Percentiles rank a stretch among this genome's conserved stretches.
Conservation (phyloP, 2,888 invertebrate genomes). For the Hyalella azteca region DNA sequence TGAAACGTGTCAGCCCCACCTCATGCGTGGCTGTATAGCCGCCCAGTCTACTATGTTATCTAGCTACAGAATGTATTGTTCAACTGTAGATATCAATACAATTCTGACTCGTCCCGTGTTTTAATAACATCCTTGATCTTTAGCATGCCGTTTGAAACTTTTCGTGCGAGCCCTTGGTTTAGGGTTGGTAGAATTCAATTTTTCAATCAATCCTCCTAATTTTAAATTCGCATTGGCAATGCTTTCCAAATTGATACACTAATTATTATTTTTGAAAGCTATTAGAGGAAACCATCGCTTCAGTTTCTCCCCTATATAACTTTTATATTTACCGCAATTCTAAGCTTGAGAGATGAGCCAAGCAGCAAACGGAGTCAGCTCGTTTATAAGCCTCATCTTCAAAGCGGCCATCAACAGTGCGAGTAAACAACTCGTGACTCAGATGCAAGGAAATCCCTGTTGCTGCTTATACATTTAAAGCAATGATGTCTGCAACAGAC, state of each 20-base stretch:
- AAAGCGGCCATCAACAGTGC: not conserved
- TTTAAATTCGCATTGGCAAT: not conserved
- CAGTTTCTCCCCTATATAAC: not conserved
- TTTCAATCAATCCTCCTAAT: not conserved
- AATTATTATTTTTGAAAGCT: not conserved
- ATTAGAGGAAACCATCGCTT: not conserved
- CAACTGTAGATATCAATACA: conserved; percentile 5
- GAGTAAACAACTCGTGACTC: not conserved
- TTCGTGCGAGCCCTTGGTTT: not conserved
- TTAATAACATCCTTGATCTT: not conserved
- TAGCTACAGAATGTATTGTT: no score
- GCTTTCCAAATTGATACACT: not conserved
- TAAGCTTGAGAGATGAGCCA: not conserved
- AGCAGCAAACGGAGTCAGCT: not conserved
- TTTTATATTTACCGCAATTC: not conserved
- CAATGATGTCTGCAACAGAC: not conserved
- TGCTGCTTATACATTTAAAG: not conserved
- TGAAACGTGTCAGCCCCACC: no score
- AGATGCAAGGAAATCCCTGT: not conserved
- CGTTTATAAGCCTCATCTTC: conserved; percentile 10
- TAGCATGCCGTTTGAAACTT: not conserved
- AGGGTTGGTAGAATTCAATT: not conserved
- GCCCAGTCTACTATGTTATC: no score
- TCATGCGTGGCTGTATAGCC: no score
- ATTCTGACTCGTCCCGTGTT: not conserved